Conservation (phyloP, 2,113 vertebrate genomes). For the Calcarius ornatus region DNA sequence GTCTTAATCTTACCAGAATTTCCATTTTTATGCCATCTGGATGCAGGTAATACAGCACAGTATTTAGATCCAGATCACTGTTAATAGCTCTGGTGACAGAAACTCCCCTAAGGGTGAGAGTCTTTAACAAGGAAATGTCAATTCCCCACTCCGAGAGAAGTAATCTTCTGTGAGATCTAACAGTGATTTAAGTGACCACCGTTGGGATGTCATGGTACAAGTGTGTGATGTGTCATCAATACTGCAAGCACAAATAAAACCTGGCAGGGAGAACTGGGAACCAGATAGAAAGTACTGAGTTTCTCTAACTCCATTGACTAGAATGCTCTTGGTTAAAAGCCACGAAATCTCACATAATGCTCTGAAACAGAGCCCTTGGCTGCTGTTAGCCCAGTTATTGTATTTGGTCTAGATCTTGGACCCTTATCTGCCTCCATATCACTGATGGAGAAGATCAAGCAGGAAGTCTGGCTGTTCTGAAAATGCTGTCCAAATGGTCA, state of each 20-base stretch:
- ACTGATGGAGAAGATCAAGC: neutral
- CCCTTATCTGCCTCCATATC: neutral
- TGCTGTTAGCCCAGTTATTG: neutral
- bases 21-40: conserved; percentile 62
- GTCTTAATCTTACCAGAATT: conserved; percentile 46
- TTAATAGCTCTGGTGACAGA: conserved; percentile 58
- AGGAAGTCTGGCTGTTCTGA: neutral
- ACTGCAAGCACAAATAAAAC: neutral
- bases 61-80: conserved; percentile 48
- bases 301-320: neutral
- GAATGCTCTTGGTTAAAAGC: neutral
- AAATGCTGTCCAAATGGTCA: neutral
- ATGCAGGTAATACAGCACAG: neutral
- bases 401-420: neutral
- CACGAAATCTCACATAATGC: neutral
- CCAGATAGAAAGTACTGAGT: neutral
- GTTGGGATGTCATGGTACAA: neutral
- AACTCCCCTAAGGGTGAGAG: conserved; percentile 28
- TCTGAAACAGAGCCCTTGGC: neutral
- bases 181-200: conserved; percentile 29
- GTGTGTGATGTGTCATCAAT: neutral
- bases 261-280: neutral
- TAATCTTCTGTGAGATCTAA: conserved; percentile 25
- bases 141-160: conserved; percentile 20
- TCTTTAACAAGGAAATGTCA: conserved; percentile 70